Conservation (phyloP, 2,888 invertebrate species). For the Orthonychiurus folsomi region DNA sequence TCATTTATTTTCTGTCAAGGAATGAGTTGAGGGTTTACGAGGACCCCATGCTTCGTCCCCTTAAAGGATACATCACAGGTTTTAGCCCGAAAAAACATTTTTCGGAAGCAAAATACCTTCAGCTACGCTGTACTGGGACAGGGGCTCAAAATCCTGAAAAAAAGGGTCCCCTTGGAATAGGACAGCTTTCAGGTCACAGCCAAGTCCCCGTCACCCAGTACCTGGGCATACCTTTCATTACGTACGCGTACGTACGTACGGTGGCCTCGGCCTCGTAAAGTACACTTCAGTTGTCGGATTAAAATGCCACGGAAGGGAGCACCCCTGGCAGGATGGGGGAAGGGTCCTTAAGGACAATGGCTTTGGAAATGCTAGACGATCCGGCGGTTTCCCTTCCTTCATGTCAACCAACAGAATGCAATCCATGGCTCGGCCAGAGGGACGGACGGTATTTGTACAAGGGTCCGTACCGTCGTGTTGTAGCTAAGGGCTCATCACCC, state of each 20-base stretch:
- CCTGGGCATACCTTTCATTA: no score
- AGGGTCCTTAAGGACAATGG: conserved; percentile 5
- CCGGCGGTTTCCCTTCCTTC: no score
- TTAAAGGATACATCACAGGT: no score
- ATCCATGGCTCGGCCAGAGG: background rate
- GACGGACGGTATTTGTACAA: background rate
- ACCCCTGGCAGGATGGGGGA: conserved; percentile 32
- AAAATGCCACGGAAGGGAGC: conserved; percentile 35
- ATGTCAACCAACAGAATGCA: background rate
- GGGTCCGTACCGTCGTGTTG: background rate
- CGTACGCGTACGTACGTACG: no score
- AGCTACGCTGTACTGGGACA: background rate
- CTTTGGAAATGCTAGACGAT: conserved; percentile 17
- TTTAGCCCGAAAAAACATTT: no score
- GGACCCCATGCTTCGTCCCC: background rate
- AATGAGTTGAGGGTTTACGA: no score
- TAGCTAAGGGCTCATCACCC: no score
- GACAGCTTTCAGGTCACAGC: no score
- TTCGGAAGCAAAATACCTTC: background rate
- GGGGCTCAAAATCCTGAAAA: background rate
- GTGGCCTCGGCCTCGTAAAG: no score
- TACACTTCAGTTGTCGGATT: conserved; percentile 26
- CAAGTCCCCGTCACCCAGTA: no score
- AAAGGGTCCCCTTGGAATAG: no score
- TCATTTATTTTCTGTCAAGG: background rate